Evolutionary conservation across 2,888 invertebrate species (phyloP).

Genomic region (Xestia c-nigrum): DNA sequence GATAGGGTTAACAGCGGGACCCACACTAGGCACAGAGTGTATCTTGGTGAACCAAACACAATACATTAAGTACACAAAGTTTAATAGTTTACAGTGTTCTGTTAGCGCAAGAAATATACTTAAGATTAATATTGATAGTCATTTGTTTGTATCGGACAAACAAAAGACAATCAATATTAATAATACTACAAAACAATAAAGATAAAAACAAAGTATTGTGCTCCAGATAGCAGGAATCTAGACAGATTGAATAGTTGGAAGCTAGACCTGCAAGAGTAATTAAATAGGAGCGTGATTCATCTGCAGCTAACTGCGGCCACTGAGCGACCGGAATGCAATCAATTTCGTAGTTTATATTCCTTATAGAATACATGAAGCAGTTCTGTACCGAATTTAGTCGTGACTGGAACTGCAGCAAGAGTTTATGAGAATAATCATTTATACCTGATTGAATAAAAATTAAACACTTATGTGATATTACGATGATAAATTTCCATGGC

Average conservation of each 20-base stretch:
- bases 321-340: conserved; percentile 31
- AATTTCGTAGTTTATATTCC: conserved; percentile 14
- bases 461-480: neutral
- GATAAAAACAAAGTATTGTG: conserved; percentile 11
- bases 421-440: neutral
- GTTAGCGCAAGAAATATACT: no score
- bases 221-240: conserved; percentile 33
- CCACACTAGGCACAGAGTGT: no score
- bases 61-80: no score
- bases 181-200: conserved; percentile 2
- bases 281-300: conserved; percentile 49
- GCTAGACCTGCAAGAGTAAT: conserved; percentile 23
- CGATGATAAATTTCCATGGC: neutral
- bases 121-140: neutral
- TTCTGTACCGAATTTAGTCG: neutral
- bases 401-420: no score
- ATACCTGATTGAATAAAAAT: neutral
- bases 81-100: no score
- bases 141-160: neutral
- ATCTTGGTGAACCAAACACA: no score
- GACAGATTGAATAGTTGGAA: conserved; percentile 26
- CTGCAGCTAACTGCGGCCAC: conserved; percentile 26
- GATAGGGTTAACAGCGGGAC: no score
- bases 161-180: conserved; percentile 3
- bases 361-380: neutral